Conservation (phyloP, 2,797 vertebrate genomes). For the Leptodactylus fallax region DNA sequence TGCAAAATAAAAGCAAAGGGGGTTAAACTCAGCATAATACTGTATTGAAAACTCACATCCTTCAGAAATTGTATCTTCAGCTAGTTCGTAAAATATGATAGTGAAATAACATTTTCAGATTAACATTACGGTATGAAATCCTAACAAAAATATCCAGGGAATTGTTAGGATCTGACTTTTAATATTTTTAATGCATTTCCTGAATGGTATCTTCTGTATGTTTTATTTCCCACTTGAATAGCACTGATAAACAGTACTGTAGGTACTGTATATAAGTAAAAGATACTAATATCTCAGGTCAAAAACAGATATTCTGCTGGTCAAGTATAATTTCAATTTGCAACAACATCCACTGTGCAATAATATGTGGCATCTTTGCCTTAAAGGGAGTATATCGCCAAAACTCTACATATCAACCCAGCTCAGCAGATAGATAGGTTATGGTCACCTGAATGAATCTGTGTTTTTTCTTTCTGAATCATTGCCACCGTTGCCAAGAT, state of each 20-base stretch:
- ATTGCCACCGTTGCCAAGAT: no score
- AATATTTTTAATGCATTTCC: not conserved
- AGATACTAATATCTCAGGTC: not conserved
- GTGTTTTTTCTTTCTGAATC: no score
- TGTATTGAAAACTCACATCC: not conserved
- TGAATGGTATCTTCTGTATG: not conserved
- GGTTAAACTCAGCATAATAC: not conserved
- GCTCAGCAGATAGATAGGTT: no score
- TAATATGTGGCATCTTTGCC: no score
- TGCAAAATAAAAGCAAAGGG: not conserved
- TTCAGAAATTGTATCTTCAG: not conserved
- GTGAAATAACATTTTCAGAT: not conserved
- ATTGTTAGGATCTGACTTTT: not conserved
- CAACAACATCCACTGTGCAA: no score
- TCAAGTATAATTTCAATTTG: no score
- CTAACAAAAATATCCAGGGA: not conserved
- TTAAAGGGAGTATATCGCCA: no score
- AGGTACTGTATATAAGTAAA: not conserved
- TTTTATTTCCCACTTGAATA: not conserved
- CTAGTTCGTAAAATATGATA: not conserved
- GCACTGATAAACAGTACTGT: no score
- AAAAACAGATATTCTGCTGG: not conserved
- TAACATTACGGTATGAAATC: not conserved
- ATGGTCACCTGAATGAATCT: no score
- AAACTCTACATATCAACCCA: no score